Conservation (phyloP, 2,888 invertebrate genomes). For the Acronicta psi region DNA sequence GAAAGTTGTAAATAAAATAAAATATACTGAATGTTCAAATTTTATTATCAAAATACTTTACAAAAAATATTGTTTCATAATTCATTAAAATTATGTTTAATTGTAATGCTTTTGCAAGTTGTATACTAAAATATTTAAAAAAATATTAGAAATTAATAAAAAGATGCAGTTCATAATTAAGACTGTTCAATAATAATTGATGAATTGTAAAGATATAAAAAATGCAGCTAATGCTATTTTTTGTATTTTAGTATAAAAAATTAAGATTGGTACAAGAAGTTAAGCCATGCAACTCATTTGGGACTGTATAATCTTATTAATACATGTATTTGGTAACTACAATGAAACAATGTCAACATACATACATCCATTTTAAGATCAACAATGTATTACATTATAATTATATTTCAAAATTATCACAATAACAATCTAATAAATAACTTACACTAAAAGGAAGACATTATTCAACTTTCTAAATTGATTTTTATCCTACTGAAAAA, state of each 20-base stretch:
- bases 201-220: constrained; percentile 2
- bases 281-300: constrained; percentile 24
- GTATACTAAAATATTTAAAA: constrained; percentile 5
- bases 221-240: no score
- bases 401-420: constrained; percentile 66
- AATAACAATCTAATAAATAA: constrained; percentile 59
- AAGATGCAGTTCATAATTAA: no score
- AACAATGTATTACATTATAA: constrained; percentile 39
- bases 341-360: constrained; percentile 43
- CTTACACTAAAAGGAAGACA: constrained; percentile 63
- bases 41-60: constrained; percentile 45
- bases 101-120: constrained; percentile 25
- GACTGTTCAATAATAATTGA: constrained; percentile 12
- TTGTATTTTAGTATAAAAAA: constrained; percentile 17
- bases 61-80: constrained; percentile 46
- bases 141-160: no score
- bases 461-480: constrained; percentile 48
- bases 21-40: constrained; percentile 6
- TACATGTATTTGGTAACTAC: constrained; percentile 54
- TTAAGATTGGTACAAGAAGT: constrained; percentile 2
- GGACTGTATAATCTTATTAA: constrained; percentile 37
- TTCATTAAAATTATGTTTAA: constrained; percentile 20
- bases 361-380: constrained; percentile 39
- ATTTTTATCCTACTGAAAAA: constrained; percentile 54
- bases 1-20: no score